phyloP scores from a whole-genome alignment of 2,888 invertebrate species.

The Netelia inedita region DNA sequence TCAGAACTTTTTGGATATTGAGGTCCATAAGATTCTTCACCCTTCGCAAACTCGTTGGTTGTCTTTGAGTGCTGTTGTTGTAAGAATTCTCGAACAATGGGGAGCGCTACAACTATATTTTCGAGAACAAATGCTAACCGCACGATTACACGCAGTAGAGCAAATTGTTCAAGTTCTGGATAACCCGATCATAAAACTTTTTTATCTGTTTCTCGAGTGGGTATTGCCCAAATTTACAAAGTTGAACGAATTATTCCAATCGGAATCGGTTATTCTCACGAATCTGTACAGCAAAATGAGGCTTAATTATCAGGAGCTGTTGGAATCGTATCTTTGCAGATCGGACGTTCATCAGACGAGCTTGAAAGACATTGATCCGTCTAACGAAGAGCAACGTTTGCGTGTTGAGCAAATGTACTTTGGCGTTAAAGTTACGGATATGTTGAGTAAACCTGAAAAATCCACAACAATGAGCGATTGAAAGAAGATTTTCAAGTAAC shows the following conservation, averaged over 20 bases:
- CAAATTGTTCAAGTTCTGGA: conserved; percentile 62
- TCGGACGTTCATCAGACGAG: conserved; percentile 45
- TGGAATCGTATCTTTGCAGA: conserved; percentile 54
- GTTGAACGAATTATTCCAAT: conserved; percentile 67
- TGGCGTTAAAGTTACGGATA: conserved; percentile 60
- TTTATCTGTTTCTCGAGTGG: conserved; percentile 67
- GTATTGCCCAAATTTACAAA: conserved; percentile 66
- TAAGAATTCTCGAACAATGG: conserved; percentile 76
- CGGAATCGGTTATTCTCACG: conserved; percentile 24
- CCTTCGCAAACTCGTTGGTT: conserved; percentile 77
- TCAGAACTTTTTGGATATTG: conserved; percentile 70
- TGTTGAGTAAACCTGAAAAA: conserved; percentile 51
- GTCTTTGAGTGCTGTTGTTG: conserved; percentile 72
- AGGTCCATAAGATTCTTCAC: conserved; percentile 72
- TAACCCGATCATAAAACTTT: conserved; percentile 67
- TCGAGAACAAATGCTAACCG: conserved; percentile 62
- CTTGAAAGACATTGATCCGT: conserved; percentile 55
- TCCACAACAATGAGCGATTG: conserved; percentile 2
- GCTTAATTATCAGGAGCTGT: conserved; percentile 52
- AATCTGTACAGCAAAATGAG: conserved; percentile 45
- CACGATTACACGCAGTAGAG: conserved; percentile 64
- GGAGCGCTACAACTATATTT: conserved; percentile 73
- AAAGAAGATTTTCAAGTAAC: neutral
- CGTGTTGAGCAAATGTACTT: conserved; percentile 60
- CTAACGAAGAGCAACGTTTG: conserved; percentile 37